Conservation (phyloP, 1,140 invertebrate genomes). For the Cydia splendana region DNA sequence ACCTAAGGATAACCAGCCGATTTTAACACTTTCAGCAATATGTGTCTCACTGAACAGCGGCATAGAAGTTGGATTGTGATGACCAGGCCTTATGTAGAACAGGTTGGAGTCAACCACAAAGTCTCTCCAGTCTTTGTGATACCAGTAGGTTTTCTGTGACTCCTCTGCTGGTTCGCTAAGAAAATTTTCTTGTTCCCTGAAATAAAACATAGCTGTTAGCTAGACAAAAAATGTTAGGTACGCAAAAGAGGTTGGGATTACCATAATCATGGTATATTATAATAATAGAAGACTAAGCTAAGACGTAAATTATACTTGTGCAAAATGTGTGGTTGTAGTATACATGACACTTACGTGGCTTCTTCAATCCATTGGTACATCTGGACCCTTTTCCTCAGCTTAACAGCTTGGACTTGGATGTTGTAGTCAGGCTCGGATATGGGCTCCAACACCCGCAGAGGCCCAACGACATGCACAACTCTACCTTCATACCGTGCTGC, state of each 20-base stretch:
- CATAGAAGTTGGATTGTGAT: constrained; percentile 88
- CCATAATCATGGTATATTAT: too few species aligned
- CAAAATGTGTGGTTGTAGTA: neutral
- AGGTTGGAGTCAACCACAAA: constrained; percentile 88
- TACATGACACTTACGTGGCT: constrained; percentile 69
- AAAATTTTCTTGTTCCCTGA: constrained; percentile 66
- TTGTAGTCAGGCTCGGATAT: constrained; percentile 90
- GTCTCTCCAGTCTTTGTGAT: constrained; percentile 90
- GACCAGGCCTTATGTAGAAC: constrained; percentile 87
- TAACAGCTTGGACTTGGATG: constrained; percentile 87
- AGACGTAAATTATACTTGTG: neutral
- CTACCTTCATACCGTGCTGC: constrained; percentile 82
- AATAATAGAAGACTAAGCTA: neutral
- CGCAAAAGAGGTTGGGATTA: too few species aligned
- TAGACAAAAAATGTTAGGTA: too few species aligned
- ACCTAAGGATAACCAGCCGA: constrained; percentile 80
- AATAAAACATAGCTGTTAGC: constrained; percentile 37
- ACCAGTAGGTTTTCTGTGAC: constrained; percentile 84
- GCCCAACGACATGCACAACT: constrained; percentile 88
- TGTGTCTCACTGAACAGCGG: constrained; percentile 82
- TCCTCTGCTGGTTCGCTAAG: constrained; percentile 68
- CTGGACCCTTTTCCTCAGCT: constrained; percentile 88
- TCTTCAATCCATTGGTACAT: constrained; percentile 97
- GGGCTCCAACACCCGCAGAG: constrained; percentile 87
- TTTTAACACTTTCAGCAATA: constrained; percentile 81